Base-by-base conservation (phyloP, 2,113 vertebrate species). In the Tragelaphus imberbis region DNA sequence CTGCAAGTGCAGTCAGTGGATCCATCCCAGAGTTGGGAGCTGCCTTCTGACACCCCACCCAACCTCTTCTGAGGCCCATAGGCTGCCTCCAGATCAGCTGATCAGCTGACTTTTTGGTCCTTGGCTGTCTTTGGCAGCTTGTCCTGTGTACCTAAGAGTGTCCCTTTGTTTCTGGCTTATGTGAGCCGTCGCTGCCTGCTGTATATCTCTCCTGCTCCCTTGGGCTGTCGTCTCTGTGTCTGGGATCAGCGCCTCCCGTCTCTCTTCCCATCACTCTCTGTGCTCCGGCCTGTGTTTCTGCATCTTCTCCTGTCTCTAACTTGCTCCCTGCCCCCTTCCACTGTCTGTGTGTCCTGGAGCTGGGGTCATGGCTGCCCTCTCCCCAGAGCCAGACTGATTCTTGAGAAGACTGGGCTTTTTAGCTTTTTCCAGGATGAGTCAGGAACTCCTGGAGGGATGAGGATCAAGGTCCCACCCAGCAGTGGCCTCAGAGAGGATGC, bases 381-480 rank as follows among this genome's bases (percentile, higher is more conserved):
- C 30, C 15, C n/a, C 0, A 53, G 7, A 5, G 2, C 11, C 58
- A 49, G 82, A 68, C n/a, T 59, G 55, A 77, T 82, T 96, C 75
- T 92, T 92, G 88, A 90, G 90, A 95, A 91, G 81, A 28, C 14
- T 27, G 21, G 82, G n/a, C 40, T 95, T 91, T 87, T 51, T 55
- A 44, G 77, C 53, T 92, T 75, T 92, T 95, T 97, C 75, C 91
- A 33, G 3, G 53, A 91, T 96, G 96, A 95, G 88, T 97, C 97
- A 97, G 97, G 63, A 95, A 79, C 58, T 92, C 58, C 81, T 49
- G 28, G 85, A 77, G 51, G 71, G 47, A n/a, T 4, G 13, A 85
- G 55, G 68, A 77, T 88, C 68, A 17, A 3, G n/a, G 55, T 14
- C 65, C 53, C 75, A 87, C 84, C 80, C 85, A 36, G 47, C 25